Base-by-base conservation (phyloP, 2,888 invertebrate genomes). In the Spisula subtruncata region DNA sequence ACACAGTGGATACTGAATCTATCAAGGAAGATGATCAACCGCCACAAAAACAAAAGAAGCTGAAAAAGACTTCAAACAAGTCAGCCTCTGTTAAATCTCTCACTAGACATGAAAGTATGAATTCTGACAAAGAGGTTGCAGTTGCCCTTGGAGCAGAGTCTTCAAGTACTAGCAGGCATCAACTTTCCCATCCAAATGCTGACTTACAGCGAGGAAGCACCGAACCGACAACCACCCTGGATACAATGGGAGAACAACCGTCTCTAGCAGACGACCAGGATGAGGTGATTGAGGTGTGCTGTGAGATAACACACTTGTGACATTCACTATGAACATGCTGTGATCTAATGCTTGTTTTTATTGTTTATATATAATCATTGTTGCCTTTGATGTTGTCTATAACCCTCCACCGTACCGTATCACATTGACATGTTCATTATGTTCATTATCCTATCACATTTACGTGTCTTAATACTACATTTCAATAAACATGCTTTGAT, bases 81-180 rank as follows among this genome's bases (percentile, higher is more conserved):
- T 51, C 75, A 25, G 71, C 25, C 35, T 85, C 82, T 14, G 20
- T 12, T 82, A 81, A 81, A 51, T 85, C 25, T 48, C 66, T 75
- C 0, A 51, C 54, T 75, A 71, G 87, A 51, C 75, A 32, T 79
- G 85, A 35, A 79, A 86, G 88, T 82, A 83, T 90, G 25, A 86
- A 46, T 35, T 89, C 91, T 12, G 94, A 94, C 56, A 90, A 87
- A 81, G 94, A 94, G 56, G 93, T 93, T 1, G 93, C 92, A 20
- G 79, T 86, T n/a, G 93, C 92, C n/a, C 90, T 93, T n/a, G 90
- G 87, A 12, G 83, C 83, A 16, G 91, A 92, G 35, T 89, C 90
- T 41, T 84, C 41, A 8, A 41, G 41, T 41, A 41, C n/a, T 48
- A 82, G 75, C 32, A 90, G 87, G 32, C 56, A 75, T 12, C 81